Conservation (phyloP, 2,888 invertebrate genomes). For the Ceriagrion tenellum region DNA sequence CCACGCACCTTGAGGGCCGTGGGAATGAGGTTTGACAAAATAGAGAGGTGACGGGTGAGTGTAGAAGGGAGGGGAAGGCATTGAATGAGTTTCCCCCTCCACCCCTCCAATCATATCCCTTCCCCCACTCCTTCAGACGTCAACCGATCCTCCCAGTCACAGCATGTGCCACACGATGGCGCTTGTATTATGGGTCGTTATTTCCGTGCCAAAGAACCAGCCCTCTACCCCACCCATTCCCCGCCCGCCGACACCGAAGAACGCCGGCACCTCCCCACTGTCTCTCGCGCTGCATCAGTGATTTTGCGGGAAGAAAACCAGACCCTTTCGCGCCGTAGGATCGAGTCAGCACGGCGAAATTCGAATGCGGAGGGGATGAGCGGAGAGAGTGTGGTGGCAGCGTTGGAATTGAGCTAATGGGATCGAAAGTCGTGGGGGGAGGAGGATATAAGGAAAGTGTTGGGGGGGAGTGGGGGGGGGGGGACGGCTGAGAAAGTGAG, state of each 20-base stretch:
- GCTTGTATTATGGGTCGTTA: constrained; percentile 64
- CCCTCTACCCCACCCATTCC: not conserved
- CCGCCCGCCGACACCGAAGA: not conserved
- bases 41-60: not conserved
- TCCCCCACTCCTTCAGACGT: not conserved
- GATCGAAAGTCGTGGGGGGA: constrained; percentile 1
- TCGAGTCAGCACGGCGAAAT: not conserved
- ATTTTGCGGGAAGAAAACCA: not conserved
- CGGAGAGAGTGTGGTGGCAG: not conserved
- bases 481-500: not conserved
- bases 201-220: constrained; percentile 50
- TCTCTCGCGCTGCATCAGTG: constrained; percentile 42
- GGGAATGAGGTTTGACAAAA: not conserved
- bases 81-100: too few species aligned
- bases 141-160: not conserved
- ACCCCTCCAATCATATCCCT: not conserved
- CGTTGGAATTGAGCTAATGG: constrained; percentile 11
- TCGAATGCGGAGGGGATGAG: not conserved
- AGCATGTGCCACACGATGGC: constrained; percentile 53
- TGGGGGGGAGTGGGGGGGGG: not conserved
- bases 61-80: not conserved
- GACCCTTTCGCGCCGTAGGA: not conserved
- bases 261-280: not conserved
- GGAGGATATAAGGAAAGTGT: not conserved
- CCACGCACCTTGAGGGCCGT: not conserved